Percentiles rank a stretch among this genome's conserved stretches.
Evolutionary conservation across 2,888 invertebrate genomes (phyloP).

Genomic region (Salticus scenicus): DNA sequence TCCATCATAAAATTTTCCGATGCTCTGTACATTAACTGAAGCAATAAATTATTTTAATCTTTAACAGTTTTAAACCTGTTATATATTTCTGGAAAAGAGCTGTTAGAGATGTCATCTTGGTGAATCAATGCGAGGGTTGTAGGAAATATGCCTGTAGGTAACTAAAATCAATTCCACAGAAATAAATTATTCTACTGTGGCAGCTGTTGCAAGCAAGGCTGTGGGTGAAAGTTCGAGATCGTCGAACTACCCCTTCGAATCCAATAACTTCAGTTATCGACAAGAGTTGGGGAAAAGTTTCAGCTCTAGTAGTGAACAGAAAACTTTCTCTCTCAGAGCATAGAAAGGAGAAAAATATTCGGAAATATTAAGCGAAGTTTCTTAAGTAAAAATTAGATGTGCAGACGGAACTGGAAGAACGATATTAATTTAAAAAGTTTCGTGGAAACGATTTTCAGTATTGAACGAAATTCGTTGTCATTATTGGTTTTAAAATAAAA

Average conservation of each 20-base stretch:
- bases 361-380: no score
- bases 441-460: no score
- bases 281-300: neutral
- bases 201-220: neutral
- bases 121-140: neutral
- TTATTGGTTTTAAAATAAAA: no score
- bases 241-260: neutral
- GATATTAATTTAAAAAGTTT: no score
- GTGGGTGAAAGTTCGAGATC: neutral
- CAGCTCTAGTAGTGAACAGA: neutral
- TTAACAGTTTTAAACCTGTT: no score
- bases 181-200: neutral
- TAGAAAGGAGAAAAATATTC: neutral
- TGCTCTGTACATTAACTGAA: no score
- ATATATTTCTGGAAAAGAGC: neutral
- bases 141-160: neutral
- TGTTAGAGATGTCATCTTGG: neutral
- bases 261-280: neutral
- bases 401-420: no score
- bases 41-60: no score
- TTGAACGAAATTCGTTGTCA: no score
- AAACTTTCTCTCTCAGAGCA: neutral
- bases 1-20: no score
- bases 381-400: no score
- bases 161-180: neutral